phyloP scores from a whole-genome alignment of 2,113 vertebrate genomes.

The Atherinomorus stipes region DNA sequence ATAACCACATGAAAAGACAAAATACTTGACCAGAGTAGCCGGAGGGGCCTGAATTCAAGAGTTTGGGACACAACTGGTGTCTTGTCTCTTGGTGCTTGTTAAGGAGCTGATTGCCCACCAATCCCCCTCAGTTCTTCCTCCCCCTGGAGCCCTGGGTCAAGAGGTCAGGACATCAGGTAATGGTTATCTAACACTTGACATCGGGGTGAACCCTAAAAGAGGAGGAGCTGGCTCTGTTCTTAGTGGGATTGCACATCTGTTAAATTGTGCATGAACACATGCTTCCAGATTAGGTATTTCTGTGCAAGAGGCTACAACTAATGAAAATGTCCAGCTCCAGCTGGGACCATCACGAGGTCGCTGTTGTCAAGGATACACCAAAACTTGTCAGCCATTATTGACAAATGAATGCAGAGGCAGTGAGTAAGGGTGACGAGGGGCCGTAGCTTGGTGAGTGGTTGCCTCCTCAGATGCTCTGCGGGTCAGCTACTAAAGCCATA shows the following conservation, averaged over 20 bases:
- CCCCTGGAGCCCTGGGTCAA: conserved; percentile 56
- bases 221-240: conserved; percentile 4
- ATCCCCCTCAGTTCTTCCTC: conserved; percentile 54
- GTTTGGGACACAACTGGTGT: conserved; percentile 26
- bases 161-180: conserved; percentile 75
- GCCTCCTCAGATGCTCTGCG: conserved; percentile 38
- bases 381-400: conserved; percentile 55
- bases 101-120: conserved; percentile 43
- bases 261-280: conserved; percentile 23
- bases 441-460: conserved; percentile 24
- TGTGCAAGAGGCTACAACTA: conserved; percentile 6
- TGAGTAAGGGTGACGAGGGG: conserved; percentile 50
- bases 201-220: conserved; percentile 26
- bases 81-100: conserved; percentile 35
- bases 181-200: conserved; percentile 81
- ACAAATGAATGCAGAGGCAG: conserved; percentile 47
- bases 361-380: conserved; percentile 67
- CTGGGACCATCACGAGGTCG: conserved; percentile 58
- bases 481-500: conserved; percentile 46
- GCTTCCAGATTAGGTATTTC: conserved; percentile 12
- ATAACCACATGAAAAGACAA: neutral
- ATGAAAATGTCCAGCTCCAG: conserved; percentile 37
- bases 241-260: conserved; percentile 7
- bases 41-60: conserved; percentile 13
- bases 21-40: neutral